A percentile compares a stretch with the other conserved stretches of the same genome.
Evolutionary conservation across 2,113 vertebrate genomes (phyloP).

Genomic region (Pitta sordida): DNA sequence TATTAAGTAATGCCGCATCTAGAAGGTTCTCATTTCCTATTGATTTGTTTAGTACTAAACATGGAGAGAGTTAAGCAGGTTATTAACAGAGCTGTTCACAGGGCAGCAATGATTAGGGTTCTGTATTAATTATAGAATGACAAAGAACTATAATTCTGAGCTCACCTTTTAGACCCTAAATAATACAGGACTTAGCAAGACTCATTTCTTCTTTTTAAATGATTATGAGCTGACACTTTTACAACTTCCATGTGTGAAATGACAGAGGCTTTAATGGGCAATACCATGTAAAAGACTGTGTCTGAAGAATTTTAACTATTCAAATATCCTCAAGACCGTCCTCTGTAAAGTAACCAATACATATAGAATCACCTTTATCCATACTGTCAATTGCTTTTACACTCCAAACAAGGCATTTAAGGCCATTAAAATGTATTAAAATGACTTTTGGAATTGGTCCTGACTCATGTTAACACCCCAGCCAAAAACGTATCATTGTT

Average conservation of each 20-base stretch:
- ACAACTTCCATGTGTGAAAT: background rate
- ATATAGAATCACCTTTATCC: background rate
- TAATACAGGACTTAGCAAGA: background rate
- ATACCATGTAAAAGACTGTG: background rate
- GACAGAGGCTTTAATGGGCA: background rate
- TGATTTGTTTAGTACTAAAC: background rate
- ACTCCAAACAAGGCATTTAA: background rate
- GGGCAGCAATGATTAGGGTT: background rate
- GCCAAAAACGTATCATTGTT: fast-evolving
- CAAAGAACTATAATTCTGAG: background rate
- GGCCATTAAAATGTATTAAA: no score
- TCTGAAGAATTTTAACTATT: background rate
- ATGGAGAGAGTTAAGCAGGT: background rate
- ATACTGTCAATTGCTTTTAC: background rate
- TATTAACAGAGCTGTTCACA: background rate
- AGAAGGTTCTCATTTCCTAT: background rate
- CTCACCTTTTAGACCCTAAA: background rate
- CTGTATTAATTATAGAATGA: background rate
- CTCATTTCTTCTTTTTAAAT: background rate
- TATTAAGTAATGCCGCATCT: background rate
- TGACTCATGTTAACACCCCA: background rate
- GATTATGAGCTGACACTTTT: background rate
- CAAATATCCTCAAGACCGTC: background rate
- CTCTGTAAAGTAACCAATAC: background rate
- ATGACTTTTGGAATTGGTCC: background rate